Evolutionary conservation across 2,797 vertebrate genomes (phyloP).

Genomic region (Myotis vivesi): DNA sequence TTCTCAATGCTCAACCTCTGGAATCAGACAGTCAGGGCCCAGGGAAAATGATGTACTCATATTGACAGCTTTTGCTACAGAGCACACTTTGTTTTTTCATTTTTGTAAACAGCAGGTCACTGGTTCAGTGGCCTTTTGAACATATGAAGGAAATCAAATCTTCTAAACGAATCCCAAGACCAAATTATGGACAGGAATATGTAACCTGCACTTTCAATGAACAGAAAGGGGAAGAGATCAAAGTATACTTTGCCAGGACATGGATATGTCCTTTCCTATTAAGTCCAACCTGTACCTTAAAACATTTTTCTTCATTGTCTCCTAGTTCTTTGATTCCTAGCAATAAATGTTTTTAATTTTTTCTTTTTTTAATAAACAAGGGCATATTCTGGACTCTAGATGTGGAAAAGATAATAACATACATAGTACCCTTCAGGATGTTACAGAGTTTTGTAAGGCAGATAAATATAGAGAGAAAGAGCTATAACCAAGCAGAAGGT

Average conservation of each 20-base stretch:
- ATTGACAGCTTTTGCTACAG: accelerated
- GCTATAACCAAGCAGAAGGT: neutral
- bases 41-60: accelerated
- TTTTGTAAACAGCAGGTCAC: neutral
- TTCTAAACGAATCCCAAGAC: neutral
- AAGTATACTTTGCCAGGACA: neutral
- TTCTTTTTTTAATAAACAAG: neutral
- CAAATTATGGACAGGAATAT: neutral
- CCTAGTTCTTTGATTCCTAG: neutral
- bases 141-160: neutral
- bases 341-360: neutral
- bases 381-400: no score
- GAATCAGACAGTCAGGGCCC: neutral
- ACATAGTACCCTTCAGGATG: neutral
- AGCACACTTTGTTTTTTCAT: neutral
- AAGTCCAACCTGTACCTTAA: neutral
- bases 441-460: neutral
- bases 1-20: neutral
- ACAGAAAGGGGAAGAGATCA: neutral
- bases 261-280: neutral
- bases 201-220: neutral
- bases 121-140: neutral
- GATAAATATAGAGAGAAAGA: neutral
- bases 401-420: neutral
- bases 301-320: neutral